A percentile compares a stretch with the other conserved stretches of the same genome.
phyloP scores from a whole-genome alignment of 2,113 vertebrate genomes.

The Tricholaema leucomelas region DNA sequence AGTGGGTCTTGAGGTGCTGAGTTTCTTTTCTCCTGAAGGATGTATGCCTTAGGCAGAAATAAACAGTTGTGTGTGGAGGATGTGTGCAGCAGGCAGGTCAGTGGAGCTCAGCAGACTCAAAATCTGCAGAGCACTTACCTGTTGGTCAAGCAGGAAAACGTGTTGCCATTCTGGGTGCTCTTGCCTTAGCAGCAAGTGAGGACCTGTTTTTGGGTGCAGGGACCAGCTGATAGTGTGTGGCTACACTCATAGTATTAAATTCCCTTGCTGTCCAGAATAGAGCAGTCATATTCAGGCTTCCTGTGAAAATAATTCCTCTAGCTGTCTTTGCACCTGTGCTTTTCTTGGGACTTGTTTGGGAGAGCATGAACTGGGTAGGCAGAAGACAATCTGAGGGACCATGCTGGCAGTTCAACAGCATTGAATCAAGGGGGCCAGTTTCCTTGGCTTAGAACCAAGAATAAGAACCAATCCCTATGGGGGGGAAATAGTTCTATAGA shows the following conservation, averaged over 20 bases:
- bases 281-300: not conserved
- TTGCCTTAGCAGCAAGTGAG: not conserved
- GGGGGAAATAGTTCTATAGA: not conserved
- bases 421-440: not conserved
- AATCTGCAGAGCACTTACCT: not conserved
- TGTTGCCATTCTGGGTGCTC: not conserved
- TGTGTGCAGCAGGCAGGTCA: not conserved
- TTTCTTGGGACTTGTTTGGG: not conserved
- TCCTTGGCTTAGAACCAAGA: not conserved
- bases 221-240: not conserved
- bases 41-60: not conserved
- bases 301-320: not conserved
- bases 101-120: not conserved
- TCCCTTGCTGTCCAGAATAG: not conserved
- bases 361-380: not conserved
- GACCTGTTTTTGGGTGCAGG: not conserved
- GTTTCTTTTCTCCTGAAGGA: not conserved
- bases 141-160: not conserved
- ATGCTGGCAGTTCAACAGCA: not conserved
- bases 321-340: not conserved
- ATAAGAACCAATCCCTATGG: not conserved
- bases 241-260: accelerated
- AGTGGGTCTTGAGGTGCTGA: not conserved
- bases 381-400: not conserved
- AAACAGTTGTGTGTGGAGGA: not conserved